Percentiles rank a stretch among this genome's conserved stretches.
Conservation (phyloP, 2,888 invertebrate species). For the Nesidiocoris tenuis region DNA sequence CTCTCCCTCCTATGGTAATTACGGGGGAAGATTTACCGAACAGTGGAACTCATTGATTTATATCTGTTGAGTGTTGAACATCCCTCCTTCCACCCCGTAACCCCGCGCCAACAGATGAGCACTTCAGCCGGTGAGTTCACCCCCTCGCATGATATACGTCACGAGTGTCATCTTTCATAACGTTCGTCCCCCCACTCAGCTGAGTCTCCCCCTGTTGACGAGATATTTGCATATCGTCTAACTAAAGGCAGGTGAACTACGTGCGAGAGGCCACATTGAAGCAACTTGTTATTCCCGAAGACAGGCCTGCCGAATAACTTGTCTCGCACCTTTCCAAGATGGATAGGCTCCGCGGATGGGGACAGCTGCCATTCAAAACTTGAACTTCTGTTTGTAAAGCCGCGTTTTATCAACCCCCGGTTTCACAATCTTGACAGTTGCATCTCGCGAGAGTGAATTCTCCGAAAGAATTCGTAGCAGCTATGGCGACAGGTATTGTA, state of each 20-base stretch:
- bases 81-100: not conserved
- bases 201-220: not conserved
- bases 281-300: not conserved
- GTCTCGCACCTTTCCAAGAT: not conserved
- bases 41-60: conserved; percentile 18
- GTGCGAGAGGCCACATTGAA: not conserved
- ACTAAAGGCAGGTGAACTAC: not conserved
- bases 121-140: not conserved
- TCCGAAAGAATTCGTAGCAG: too few relatives aligned
- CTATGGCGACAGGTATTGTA: too few relatives aligned
- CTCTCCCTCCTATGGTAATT: conserved; percentile 27
- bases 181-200: not conserved
- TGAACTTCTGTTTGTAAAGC: too few relatives aligned
- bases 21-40: conserved; percentile 16
- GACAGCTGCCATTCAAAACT: not conserved
- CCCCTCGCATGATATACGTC: not conserved
- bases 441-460: too few relatives aligned
- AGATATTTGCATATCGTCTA: not conserved
- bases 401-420: too few relatives aligned
- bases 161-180: conserved; percentile 4
- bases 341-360: not conserved
- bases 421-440: too few relatives aligned
- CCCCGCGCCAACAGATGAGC: conserved; percentile 3
- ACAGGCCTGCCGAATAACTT: not conserved
- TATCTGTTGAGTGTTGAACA: not conserved